Conservation (phyloP, 2,113 vertebrate genomes). For the Pitta sordida region DNA sequence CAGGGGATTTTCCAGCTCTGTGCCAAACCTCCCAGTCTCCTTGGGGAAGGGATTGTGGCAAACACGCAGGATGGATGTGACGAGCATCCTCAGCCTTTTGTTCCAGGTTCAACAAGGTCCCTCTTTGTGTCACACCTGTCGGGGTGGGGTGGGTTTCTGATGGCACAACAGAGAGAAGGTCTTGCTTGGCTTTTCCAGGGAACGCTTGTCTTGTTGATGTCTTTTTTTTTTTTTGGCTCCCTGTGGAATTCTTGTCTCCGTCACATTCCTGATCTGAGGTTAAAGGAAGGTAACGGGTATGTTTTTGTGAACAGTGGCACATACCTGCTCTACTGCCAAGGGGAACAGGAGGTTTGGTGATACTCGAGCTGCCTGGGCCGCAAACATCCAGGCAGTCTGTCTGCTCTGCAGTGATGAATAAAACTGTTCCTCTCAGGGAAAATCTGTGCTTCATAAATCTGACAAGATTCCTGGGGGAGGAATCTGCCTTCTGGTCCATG, state of each 20-base stretch:
- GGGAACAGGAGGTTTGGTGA: neutral
- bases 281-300: neutral
- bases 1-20: neutral
- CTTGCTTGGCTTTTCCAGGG: neutral
- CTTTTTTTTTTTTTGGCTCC: too few species aligned
- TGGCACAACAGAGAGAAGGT: neutral
- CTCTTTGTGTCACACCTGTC: neutral
- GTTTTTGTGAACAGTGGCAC: neutral
- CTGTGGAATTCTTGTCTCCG: rapidly evolving
- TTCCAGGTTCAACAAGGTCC: neutral
- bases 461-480: neutral
- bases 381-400: neutral
- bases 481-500: neutral
- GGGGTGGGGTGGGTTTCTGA: neutral
- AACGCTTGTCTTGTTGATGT: neutral
- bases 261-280: neutral
- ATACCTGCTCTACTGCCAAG: neutral
- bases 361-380: neutral
- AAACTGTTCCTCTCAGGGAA: neutral
- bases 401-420: neutral
- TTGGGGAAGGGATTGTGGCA: neutral
- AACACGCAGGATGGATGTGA: rapidly evolving
- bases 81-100: neutral
- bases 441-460: neutral
- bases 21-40: neutral